Percentiles rank a stretch among this genome's conserved stretches.
Conservation (phyloP, 2,888 invertebrate species). For the Stegophylla sp. region DNA sequence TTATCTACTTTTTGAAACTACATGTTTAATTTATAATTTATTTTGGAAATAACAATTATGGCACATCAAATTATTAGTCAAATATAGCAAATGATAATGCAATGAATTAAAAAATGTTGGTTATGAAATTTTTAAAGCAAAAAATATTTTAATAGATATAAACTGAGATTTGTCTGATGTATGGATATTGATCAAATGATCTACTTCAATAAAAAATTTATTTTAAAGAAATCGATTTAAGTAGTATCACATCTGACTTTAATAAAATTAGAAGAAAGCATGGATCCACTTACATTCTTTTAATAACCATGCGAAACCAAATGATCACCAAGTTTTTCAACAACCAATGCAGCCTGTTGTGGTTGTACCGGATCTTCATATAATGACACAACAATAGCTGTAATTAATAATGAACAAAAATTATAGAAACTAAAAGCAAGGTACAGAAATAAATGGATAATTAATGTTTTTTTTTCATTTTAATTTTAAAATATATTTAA, state of each 20-base stretch:
- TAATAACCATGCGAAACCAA: conserved; percentile 96
- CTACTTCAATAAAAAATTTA: not conserved
- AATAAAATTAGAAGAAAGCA: conserved; percentile 34
- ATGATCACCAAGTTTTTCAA: conserved; percentile 97
- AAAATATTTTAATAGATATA: conserved; percentile 12
- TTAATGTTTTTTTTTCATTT: not conserved
- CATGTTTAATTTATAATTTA: not conserved
- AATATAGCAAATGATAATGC: not conserved
- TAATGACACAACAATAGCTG: conserved; percentile 91
- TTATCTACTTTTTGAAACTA: not conserved
- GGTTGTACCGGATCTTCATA: conserved; percentile 96
- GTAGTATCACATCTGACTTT: conserved; percentile 48
- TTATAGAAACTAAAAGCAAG: not conserved
- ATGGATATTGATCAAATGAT: not conserved
- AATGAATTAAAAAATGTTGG: not conserved
- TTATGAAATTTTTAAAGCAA: not conserved
- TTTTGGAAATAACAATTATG: not conserved
- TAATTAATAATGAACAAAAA: conserved; percentile 66
- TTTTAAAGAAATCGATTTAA: conserved; percentile 47
- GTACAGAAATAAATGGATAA: not conserved
- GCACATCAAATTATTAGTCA: not conserved
- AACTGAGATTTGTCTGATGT: not conserved
- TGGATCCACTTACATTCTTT: conserved; percentile 47
- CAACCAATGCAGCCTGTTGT: conserved; percentile 94
- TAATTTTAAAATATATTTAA: not conserved